Conservation (phyloP, 2,797 vertebrate species). For the Oreortyx pictus region DNA sequence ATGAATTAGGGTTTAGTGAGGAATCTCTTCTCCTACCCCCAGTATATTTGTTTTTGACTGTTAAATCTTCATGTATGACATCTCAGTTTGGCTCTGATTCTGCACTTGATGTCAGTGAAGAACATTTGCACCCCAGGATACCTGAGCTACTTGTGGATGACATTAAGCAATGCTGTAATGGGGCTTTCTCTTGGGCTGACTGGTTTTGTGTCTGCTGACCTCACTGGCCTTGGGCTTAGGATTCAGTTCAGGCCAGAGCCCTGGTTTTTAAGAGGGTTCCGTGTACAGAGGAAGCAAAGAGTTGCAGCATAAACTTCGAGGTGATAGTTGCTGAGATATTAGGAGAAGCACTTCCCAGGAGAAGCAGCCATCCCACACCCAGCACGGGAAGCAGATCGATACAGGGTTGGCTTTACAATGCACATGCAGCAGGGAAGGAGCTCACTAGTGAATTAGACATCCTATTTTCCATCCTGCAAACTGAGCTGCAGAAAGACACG, state of each 20-base stretch:
- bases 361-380: background rate
- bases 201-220: background rate
- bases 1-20: background rate
- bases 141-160: background rate
- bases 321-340: background rate
- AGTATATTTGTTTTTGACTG: background rate
- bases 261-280: background rate
- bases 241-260: background rate
- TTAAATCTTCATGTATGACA: background rate
- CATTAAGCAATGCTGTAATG: too few species aligned
- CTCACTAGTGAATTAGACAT: background rate
- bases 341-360: background rate
- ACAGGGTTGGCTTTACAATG: background rate
- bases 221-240: background rate
- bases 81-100: background rate
- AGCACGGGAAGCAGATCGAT: fast-evolving
- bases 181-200: background rate
- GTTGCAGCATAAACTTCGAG: background rate
- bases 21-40: background rate
- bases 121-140: background rate
- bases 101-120: background rate
- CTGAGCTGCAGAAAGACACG: background rate
- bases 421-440: background rate
- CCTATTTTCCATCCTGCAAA: background rate
- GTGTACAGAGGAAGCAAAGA: background rate